Evolutionary conservation across 2,888 invertebrate species (phyloP).

Genomic region (Macrostomum cliftonense): DNA sequence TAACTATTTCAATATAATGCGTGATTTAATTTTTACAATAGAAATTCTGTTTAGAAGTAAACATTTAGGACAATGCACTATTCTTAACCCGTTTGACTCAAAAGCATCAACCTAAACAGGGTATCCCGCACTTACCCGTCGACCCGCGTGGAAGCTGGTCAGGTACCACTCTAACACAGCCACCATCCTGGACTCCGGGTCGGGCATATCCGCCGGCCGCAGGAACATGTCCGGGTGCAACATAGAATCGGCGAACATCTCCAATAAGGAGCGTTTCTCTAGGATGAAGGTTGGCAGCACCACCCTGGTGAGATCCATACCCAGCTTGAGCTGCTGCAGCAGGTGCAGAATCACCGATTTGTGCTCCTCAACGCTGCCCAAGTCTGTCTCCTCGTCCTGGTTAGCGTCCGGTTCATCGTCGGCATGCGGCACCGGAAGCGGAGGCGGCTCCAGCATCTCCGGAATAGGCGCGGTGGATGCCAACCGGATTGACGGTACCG

Average conservation of each 20-base stretch:
- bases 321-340: constrained; percentile 41
- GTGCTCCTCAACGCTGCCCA: constrained; percentile 34
- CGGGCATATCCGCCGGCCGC: constrained; percentile 17
- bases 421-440: constrained; percentile 12
- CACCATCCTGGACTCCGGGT: constrained; percentile 35
- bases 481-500: too few species aligned
- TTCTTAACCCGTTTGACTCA: too few species aligned
- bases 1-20: too few species aligned
- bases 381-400: constrained; percentile 21
- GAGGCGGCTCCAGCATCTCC: too few species aligned
- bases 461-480: too few species aligned
- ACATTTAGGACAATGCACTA: too few species aligned
- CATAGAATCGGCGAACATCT: constrained; percentile 42
- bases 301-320: constrained; percentile 41
- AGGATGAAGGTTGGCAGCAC: constrained; percentile 41
- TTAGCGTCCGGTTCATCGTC: constrained; percentile 33
- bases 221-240: constrained; percentile 39
- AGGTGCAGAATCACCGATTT: constrained; percentile 39
- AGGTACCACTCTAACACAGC: constrained; percentile 41
- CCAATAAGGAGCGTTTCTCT: constrained; percentile 40
- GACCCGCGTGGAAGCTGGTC: constrained; percentile 39
- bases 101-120: too few species aligned
- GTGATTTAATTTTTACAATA: too few species aligned
- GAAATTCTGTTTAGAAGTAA: too few species aligned
- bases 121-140: constrained; percentile 24